These are phyloP conservation scores for Diplodus puntazzo DNA, from an alignment of 2,797 vertebrate genomes.

Conservation along the genomic window DNA sequence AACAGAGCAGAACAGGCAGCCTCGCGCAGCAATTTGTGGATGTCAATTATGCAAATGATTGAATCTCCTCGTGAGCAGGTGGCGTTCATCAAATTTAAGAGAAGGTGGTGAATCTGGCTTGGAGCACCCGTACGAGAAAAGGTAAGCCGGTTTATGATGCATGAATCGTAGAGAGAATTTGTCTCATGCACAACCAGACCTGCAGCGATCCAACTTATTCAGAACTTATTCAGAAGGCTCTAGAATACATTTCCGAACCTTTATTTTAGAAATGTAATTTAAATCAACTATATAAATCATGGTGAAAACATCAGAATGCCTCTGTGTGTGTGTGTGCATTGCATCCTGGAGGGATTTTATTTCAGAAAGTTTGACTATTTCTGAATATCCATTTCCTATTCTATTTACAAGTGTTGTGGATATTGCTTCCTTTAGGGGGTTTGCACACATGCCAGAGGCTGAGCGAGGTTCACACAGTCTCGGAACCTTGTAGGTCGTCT, in stretches of 20 bases:
- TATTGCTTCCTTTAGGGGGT: slow-evolving; percentile 18
- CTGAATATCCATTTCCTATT: slow-evolving; percentile 18
- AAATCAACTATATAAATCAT: neutral
- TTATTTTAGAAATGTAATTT: slow-evolving; percentile 1
- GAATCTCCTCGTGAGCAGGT: neutral
- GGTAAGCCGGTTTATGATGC: neutral
- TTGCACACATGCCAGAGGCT: slow-evolving; percentile 27
- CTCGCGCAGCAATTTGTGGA: neutral
- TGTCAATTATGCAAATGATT: neutral
- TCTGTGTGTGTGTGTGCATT: neutral
- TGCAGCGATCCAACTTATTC: neutral
- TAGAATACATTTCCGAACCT: slow-evolving; percentile 1
- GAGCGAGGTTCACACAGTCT: slow-evolving; percentile 29
- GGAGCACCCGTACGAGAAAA: neutral
- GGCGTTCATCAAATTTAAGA: neutral
- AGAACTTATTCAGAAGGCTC: neutral
- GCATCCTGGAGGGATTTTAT: neutral
- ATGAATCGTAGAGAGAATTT: neutral
- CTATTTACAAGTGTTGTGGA: slow-evolving; percentile 5
- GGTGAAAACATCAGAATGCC: neutral
- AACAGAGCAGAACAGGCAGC: neutral
- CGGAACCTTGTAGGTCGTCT: slow-evolving; percentile 33
- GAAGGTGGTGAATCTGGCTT: neutral
- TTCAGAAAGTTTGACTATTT: slow-evolving; percentile 34
- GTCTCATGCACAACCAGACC: neutral